Percentiles rank a stretch among this genome's conserved stretches.
Conservation (phyloP, 2,888 invertebrate genomes). For the Coecobrya sp. region DNA sequence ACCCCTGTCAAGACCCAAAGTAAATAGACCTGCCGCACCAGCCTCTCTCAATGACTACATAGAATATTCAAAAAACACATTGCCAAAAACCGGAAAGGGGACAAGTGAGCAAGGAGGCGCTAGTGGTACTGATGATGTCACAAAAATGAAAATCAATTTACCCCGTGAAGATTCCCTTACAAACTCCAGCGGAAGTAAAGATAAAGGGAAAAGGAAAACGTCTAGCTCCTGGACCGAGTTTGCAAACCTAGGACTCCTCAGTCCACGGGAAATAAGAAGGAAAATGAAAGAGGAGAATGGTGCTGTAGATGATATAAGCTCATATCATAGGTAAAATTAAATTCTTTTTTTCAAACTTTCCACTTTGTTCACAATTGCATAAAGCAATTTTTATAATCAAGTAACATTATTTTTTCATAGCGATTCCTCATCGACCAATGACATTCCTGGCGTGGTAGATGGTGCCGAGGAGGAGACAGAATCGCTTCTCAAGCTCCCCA, state of each 20-base stretch:
- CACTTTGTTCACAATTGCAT: too few relatives aligned
- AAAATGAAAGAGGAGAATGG: slow-evolving; percentile 87
- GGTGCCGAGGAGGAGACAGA: slow-evolving; percentile 88
- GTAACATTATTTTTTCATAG: slow-evolving; percentile 85
- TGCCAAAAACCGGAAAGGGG: slow-evolving; percentile 87
- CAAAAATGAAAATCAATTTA: slow-evolving; percentile 92
- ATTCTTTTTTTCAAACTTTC: too few relatives aligned
- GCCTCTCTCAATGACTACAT: slow-evolving; percentile 92
- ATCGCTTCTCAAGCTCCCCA: slow-evolving; percentile 88
- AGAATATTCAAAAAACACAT: slow-evolving; percentile 87
- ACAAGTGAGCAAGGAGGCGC: not conserved
- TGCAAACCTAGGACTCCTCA: slow-evolving; percentile 89
- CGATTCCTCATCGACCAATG: slow-evolving; percentile 88
- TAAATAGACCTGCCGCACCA: slow-evolving; percentile 92
- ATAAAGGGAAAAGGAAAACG: slow-evolving; percentile 52
- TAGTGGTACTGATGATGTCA: slow-evolving; percentile 86
- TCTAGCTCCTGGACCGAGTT: slow-evolving; percentile 88
- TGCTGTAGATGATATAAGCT: slow-evolving; percentile 85
- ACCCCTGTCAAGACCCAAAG: slow-evolving; percentile 87
- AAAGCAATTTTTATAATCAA: not conserved
- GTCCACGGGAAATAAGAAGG: slow-evolving; percentile 88
- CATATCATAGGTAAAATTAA: slow-evolving; percentile 87
- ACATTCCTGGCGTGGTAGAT: slow-evolving; percentile 87
- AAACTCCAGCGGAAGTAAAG: slow-evolving; percentile 87
- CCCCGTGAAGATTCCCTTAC: slow-evolving; percentile 90